Conservation (phyloP, 2,888 invertebrate genomes). For the Drosophila melanosoma region DNA sequence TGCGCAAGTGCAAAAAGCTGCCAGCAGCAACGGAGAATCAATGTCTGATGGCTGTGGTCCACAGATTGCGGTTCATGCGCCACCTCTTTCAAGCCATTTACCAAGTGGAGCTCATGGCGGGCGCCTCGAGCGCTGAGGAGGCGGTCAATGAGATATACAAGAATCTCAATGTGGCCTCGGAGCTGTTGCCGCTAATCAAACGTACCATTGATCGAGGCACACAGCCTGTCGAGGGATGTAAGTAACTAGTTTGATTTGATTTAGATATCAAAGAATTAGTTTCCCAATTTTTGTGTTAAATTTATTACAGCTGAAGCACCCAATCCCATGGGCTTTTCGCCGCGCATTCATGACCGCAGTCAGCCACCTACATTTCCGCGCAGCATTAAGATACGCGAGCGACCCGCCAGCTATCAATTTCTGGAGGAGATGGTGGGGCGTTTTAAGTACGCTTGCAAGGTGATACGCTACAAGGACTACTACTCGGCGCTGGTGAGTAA, state of each 20-base stretch:
- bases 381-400: conserved; percentile 95
- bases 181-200: conserved; percentile 92
- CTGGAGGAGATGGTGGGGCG: conserved; percentile 93
- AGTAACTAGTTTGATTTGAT: conserved; percentile 24
- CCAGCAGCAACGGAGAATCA: conserved; percentile 86
- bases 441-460: conserved; percentile 92
- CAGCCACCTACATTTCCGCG: conserved; percentile 99
- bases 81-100: conserved; percentile 92
- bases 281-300: neutral
- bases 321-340: conserved; percentile 97
- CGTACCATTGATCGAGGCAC: conserved; percentile 91
- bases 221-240: conserved; percentile 87
- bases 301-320: conserved; percentile 87
- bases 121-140: conserved; percentile 86
- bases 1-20: conserved; percentile 87
- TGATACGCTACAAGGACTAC: conserved; percentile 91
- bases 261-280: neutral
- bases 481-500: conserved; percentile 91
- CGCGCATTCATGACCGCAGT: conserved; percentile 96
- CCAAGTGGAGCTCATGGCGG: conserved; percentile 75
- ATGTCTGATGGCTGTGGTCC: conserved; percentile 88
- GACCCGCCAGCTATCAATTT: conserved; percentile 89
- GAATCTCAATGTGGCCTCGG: conserved; percentile 91
- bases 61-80: conserved; percentile 94
- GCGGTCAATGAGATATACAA: conserved; percentile 91